phyloP scores from a whole-genome alignment of 1,140 invertebrate genomes.

The Babylonia areolata region DNA sequence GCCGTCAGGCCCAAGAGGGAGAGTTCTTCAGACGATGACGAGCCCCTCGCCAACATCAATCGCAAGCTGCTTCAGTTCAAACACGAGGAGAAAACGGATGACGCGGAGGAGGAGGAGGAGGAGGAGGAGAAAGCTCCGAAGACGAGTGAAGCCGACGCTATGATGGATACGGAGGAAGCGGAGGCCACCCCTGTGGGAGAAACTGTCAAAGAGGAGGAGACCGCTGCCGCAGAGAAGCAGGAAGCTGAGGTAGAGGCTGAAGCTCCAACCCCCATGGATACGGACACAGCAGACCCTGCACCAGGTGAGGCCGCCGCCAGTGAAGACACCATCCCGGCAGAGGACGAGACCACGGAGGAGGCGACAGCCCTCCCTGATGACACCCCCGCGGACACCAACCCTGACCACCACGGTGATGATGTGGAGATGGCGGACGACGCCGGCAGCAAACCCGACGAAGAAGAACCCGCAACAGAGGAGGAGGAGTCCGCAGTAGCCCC shows the following conservation, averaged over 20 bases:
- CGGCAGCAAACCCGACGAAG: not conserved
- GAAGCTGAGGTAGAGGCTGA: not conserved
- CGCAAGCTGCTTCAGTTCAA: not conserved
- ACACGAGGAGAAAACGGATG: not conserved
- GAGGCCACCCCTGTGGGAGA: not conserved
- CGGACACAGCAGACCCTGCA: not conserved
- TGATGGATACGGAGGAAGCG: not conserved
- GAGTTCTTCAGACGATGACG: slow-evolving; percentile 22
- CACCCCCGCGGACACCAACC: not conserved
- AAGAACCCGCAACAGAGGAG: not conserved
- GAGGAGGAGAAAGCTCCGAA: not conserved
- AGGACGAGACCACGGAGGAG: not conserved
- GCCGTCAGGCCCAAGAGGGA: not conserved
- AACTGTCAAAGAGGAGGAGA: not conserved
- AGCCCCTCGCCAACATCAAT: slow-evolving; percentile 30
- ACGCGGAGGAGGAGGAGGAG: not conserved
- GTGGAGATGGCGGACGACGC: slow-evolving; percentile 11
- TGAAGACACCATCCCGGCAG: not conserved
- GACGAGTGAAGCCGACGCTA: not conserved
- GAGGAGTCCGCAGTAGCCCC: not conserved
- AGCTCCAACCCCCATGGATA: not conserved
- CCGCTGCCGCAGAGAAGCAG: not conserved
- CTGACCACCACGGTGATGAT: not conserved
- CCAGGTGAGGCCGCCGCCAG: not conserved
- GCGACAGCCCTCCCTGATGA: not conserved